Percentiles rank a stretch among this genome's conserved stretches.
Conservation (phyloP, 2,888 invertebrate genomes). For the Phortica magna region DNA sequence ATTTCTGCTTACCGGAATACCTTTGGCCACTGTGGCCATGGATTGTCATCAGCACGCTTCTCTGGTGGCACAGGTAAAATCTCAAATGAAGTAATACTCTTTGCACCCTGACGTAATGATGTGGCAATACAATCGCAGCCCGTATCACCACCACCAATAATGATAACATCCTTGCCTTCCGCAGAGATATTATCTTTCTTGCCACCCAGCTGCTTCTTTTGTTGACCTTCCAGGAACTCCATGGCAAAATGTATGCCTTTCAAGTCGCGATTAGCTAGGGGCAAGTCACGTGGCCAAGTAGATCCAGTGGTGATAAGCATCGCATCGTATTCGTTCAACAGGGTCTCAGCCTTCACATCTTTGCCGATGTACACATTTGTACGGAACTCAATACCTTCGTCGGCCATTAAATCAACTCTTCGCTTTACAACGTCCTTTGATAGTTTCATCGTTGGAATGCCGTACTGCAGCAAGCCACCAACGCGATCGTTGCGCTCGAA, state of each 20-base stretch:
- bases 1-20: constrained; percentile 85
- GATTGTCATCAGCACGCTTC: constrained; percentile 91
- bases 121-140: constrained; percentile 99
- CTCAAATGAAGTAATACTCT: constrained; percentile 94
- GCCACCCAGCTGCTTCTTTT: constrained; percentile 92
- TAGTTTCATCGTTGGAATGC: constrained; percentile 99
- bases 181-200: constrained; percentile 84
- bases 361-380: constrained; percentile 94
- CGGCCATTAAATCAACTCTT: constrained; percentile 89
- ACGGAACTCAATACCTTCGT: constrained; percentile 94
- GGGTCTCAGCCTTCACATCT: constrained; percentile 88
- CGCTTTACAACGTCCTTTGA: constrained; percentile 95
- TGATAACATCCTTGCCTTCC: constrained; percentile 94
- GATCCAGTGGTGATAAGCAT: constrained; percentile 95
- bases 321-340: constrained; percentile 87
- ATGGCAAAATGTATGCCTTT: constrained; percentile 98
- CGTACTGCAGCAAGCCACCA: constrained; percentile 97
- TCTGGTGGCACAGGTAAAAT: constrained; percentile 95
- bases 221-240: constrained; percentile 98
- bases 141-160: constrained; percentile 93
- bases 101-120: constrained; percentile 94
- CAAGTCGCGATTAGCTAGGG: constrained; percentile 90
- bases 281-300: constrained; percentile 96
- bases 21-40: constrained; percentile 99
- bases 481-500: constrained; percentile 97